These are phyloP conservation scores for Stenodera caucasica DNA, from an alignment of 2,888 invertebrate species.

Conservation along the genomic window DNA sequence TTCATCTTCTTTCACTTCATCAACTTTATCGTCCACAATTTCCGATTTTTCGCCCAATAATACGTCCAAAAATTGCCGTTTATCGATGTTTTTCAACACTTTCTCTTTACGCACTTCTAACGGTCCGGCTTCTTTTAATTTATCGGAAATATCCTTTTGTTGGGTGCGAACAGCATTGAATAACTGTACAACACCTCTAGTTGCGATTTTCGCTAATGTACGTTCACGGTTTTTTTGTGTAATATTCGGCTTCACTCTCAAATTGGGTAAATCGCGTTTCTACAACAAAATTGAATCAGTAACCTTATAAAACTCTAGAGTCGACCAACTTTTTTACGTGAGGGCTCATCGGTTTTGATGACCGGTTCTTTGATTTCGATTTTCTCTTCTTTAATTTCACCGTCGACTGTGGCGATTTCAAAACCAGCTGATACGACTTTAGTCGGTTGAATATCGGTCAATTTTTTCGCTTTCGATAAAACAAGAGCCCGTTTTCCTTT, in stretches of 20 bases:
- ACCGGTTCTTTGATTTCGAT: conserved; percentile 45
- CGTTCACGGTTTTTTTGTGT: conserved; percentile 78
- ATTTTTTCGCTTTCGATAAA: conserved; percentile 77
- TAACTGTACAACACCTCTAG: conserved; percentile 89
- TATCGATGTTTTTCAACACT: conserved; percentile 73
- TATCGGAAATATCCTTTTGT: conserved; percentile 73
- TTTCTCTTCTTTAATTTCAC: conserved; percentile 59
- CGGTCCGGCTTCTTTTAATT: conserved; percentile 71
- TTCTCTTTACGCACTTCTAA: conserved; percentile 78
- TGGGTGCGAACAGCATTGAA: conserved; percentile 89
- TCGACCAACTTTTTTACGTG: conserved; percentile 46
- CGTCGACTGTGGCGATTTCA: conserved; percentile 63
- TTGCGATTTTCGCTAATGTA: conserved; percentile 79
- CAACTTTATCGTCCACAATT: conserved; percentile 48
- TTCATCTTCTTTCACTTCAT: conserved; percentile 40
- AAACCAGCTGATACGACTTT: conserved; percentile 60
- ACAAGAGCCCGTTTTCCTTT: conserved; percentile 75
- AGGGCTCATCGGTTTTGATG: conserved; percentile 45
- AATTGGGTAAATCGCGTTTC: conserved; percentile 65
- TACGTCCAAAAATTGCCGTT: conserved; percentile 75
- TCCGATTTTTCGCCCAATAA: conserved; percentile 71
- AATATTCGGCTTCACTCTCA: conserved; percentile 75
- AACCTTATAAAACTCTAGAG: conserved; percentile 9
- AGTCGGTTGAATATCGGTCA: conserved; percentile 60
- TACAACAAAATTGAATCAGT: conserved; percentile 48